phyloP scores from a whole-genome alignment of 92 coral and sea anemone species.

The Montipora capitata region DNA sequence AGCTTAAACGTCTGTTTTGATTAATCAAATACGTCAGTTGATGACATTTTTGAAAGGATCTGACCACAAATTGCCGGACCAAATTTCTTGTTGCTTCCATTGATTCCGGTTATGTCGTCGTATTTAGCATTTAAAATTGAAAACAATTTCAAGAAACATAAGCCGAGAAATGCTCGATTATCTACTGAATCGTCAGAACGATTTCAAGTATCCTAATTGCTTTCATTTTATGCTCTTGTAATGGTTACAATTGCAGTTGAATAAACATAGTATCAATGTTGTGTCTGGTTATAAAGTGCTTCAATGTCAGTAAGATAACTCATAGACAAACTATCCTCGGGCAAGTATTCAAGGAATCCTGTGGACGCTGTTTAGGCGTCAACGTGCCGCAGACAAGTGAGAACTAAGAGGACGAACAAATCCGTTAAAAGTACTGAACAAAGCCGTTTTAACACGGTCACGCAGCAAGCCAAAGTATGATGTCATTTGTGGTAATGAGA shows the following conservation, averaged over 20 bases:
- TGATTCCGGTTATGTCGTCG: background rate
- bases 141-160: background rate
- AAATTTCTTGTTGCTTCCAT: background rate
- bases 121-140: background rate
- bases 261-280: background rate
- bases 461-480: background rate
- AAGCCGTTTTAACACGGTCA: slow-evolving; percentile 20
- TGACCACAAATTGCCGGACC: background rate
- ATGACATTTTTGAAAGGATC: background rate
- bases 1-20: background rate
- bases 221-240: background rate
- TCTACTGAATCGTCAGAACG: background rate
- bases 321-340: background rate
- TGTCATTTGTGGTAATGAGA: slow-evolving; percentile 24
- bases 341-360: slow-evolving; percentile 24
- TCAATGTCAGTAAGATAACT: background rate
- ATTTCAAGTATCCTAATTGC: background rate
- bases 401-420: background rate
- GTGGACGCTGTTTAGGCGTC: background rate
- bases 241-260: background rate
- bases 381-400: slow-evolving; percentile 5
- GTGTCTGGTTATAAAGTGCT: background rate
- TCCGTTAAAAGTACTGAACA: background rate
- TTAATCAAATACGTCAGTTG: background rate
- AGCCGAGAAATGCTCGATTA: background rate